A percentile compares a stretch with the other conserved stretches of the same genome.
Evolutionary conservation across 2,888 invertebrate genomes (phyloP).

Genomic region (Drosophila dives): DNA sequence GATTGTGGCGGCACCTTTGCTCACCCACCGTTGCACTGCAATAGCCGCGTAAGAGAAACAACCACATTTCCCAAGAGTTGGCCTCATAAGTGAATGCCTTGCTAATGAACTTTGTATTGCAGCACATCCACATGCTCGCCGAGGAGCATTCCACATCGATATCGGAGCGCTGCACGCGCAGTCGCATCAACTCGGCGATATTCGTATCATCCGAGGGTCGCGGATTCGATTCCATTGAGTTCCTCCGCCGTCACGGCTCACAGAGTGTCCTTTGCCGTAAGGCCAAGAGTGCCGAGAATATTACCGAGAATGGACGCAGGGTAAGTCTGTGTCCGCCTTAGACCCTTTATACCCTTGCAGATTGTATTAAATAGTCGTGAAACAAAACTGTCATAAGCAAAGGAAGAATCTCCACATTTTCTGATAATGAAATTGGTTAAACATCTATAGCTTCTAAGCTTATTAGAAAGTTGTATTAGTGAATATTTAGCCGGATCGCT

Average conservation of each 20-base stretch:
- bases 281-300: constrained; percentile 90
- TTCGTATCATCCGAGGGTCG: constrained; percentile 91
- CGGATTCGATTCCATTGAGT: constrained; percentile 92
- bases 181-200: constrained; percentile 94
- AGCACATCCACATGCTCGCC: constrained; percentile 90
- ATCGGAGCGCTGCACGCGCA: constrained; percentile 88
- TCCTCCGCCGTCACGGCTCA: constrained; percentile 91
- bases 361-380: background rate
- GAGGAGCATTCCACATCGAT: constrained; percentile 89
- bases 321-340: constrained; percentile 46
- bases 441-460: no score
- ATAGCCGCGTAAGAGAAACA: constrained; percentile 82
- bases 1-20: constrained; percentile 81
- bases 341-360: background rate
- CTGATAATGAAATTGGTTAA: background rate
- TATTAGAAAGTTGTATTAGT: no score
- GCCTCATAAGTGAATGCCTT: constrained; percentile 5
- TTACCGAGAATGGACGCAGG: constrained; percentile 86
- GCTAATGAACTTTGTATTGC: constrained; percentile 70
- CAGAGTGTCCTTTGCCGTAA: constrained; percentile 92
- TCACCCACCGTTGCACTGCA: constrained; percentile 83
- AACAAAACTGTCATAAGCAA: background rate
- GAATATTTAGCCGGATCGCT: no score
- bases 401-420: background rate
- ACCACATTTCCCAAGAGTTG: constrained; percentile 20